Evolutionary conservation across 2,888 invertebrate genomes (phyloP).

Genomic region (Eurytoma californica): DNA sequence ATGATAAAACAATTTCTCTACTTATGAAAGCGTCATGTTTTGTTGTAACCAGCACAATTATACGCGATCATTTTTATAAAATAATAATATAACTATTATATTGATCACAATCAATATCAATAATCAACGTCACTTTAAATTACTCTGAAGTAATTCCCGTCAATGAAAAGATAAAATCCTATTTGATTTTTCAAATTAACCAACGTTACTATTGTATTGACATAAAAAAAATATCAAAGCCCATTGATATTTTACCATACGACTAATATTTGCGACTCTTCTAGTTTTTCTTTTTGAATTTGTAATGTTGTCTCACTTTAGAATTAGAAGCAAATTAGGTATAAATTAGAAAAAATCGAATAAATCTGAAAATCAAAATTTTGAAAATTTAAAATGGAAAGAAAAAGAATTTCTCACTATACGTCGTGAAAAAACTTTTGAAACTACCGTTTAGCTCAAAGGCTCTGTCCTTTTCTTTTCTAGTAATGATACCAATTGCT

Average conservation of each 20-base stretch:
- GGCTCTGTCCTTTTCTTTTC: slow-evolving; percentile 66
- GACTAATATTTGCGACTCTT: too few relatives aligned
- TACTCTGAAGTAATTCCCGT: background rate
- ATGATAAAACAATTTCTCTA: slow-evolving; percentile 2
- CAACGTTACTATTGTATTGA: background rate
- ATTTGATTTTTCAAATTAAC: background rate
- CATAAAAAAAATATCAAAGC: too few relatives aligned
- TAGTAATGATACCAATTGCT: slow-evolving; percentile 79
- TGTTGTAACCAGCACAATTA: slow-evolving; percentile 9
- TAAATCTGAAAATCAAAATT: too few relatives aligned
- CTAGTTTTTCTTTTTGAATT: too few relatives aligned
- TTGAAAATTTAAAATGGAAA: background rate
- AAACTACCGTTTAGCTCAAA: background rate
- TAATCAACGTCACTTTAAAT: background rate
- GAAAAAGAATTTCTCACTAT: background rate
- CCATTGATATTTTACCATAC: too few relatives aligned
- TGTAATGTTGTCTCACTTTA: too few relatives aligned
- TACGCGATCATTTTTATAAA: background rate
- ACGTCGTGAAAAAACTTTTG: slow-evolving; percentile 1
- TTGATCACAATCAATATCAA: background rate
- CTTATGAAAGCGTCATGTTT: background rate
- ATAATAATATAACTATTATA: background rate
- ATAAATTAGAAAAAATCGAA: too few relatives aligned
- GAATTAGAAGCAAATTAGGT: too few relatives aligned
- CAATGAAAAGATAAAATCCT: too few relatives aligned